Evolutionary conservation across 2,113 vertebrate genomes (phyloP), one percentile per base, ranked within the genome.

Genomic region (Lontra canadensis): DNA sequence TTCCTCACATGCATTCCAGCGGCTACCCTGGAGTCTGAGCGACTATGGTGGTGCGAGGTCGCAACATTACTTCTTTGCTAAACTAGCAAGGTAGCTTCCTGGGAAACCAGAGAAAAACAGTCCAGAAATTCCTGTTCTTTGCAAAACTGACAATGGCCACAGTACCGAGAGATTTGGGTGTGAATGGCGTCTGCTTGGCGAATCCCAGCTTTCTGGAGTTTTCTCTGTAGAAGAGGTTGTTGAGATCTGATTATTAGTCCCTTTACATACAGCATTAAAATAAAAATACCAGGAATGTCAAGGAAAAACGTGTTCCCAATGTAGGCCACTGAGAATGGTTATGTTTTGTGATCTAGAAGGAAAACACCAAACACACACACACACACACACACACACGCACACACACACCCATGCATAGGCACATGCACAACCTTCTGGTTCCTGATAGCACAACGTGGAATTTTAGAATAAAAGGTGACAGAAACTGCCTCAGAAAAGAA

Each of bases 1-100:
- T 29, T 59, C 73, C 90, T 97, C 96, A 98, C 98, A 94, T 98
- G 98, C 97, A 98, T 98, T 98, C 96, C 91, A 97, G 44, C n/a
- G 92, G 92, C 85, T 93, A 47, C 63, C n/a, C 65, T 88, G 85
- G 80, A 69, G 88, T 88, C 90, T 31, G 47, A 94, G 63, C 11
- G 39, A 82, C 47, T 81, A 31, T 76, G 10, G 11, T 55, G 89
- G 89, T 26, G 2, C n/a, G 21, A 97, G 95, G 91, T 23, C 29
- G 44, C 5, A 52, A 9, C 42, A 7, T 3, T 82, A 6, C 49
- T 80, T 57, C 88, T 90, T 86, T 47, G 90, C 86, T 6, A 0
- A 0, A 31, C 31, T 17, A 94, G 89, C 49, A 85, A 74, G 65
- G 0, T 1, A 4, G 47, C 79, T 86, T 78, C 26, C 85, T 80